Conservation (phyloP, 2,888 invertebrate genomes). For the Pegoplata infirma region DNA sequence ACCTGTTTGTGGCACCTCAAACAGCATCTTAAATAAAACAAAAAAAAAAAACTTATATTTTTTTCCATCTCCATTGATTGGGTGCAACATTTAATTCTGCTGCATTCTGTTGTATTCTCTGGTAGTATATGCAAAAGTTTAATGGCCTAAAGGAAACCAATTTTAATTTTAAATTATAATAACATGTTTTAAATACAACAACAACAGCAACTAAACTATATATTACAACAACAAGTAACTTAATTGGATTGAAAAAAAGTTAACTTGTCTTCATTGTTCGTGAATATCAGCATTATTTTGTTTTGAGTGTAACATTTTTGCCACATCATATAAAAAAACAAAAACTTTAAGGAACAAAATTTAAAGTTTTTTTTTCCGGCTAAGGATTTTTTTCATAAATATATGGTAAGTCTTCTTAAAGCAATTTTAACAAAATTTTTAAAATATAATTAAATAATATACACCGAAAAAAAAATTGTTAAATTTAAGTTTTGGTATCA, state of each 20-base stretch:
- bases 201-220: not conserved
- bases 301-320: not conserved
- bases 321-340: not conserved
- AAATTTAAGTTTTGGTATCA: no score
- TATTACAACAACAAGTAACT: slow-evolving; percentile 7
- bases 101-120: not conserved
- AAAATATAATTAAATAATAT: no score
- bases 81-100: slow-evolving; percentile 35
- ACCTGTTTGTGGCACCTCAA: slow-evolving; percentile 60
- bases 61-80: no score
- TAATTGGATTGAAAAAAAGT: slow-evolving; percentile 25
- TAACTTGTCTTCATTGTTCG: no score
- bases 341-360: not conserved
- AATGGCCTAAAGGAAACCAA: slow-evolving; percentile 59
- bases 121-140: slow-evolving; percentile 57
- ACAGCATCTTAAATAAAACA: not conserved
- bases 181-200: slow-evolving; percentile 43
- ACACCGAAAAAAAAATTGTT: no score
- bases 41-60: not conserved
- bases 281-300: not conserved
- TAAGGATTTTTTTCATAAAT: slow-evolving; percentile 41
- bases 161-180: slow-evolving; percentile 42
- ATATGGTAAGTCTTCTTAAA: slow-evolving; percentile 63
- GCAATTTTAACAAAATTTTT: no score
- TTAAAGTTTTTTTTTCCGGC: not conserved